Evolutionary conservation across 2,888 invertebrate species (phyloP).

Genomic region (Diarsia mendica): DNA sequence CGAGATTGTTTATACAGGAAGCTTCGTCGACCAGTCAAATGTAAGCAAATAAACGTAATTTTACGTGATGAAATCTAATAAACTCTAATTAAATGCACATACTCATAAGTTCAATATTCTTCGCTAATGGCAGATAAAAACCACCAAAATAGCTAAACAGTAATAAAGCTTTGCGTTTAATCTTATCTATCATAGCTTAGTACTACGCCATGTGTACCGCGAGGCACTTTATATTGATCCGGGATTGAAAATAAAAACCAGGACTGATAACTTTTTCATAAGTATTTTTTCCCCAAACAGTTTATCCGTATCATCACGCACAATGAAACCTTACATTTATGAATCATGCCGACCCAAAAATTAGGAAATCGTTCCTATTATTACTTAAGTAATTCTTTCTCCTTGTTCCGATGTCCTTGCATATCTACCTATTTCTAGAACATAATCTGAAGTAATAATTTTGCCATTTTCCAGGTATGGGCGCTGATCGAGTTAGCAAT

Average conservation of each 20-base stretch:
- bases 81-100: background rate
- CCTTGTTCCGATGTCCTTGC: background rate
- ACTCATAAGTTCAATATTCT: constrained; percentile 1
- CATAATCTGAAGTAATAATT: background rate
- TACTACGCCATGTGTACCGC: constrained; percentile 25
- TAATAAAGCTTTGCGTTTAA: constrained; percentile 26
- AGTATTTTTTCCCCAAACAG: background rate
- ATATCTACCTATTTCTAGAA: background rate
- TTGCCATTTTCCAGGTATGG: constrained; percentile 76
- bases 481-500: constrained; percentile 80
- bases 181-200: constrained; percentile 42
- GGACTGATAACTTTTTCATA: background rate
- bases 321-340: background rate
- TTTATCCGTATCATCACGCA: background rate
- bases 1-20: background rate
- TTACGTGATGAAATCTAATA: background rate
- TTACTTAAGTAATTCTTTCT: background rate
- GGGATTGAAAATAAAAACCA: background rate
- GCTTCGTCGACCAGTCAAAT: background rate
- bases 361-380: background rate
- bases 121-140: background rate
- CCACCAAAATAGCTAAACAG: background rate
- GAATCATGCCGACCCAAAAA: background rate
- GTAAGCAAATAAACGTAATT: background rate
- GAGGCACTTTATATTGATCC: constrained; percentile 14